These are phyloP conservation scores for Drosophila tani DNA, from an alignment of 1,140 invertebrate species.

Conservation along the genomic window DNA sequence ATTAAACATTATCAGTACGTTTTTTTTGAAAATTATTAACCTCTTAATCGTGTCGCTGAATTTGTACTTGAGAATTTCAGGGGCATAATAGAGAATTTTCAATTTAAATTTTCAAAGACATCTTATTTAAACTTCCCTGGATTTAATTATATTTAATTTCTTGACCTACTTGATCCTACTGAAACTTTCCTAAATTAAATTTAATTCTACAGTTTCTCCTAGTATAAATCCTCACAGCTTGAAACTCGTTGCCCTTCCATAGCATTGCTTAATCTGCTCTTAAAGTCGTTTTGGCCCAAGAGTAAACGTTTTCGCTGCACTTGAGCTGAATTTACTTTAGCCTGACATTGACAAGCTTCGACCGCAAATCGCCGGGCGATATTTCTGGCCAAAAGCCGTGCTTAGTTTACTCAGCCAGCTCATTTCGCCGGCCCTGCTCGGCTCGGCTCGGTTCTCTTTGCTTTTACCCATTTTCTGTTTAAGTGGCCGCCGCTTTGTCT, in stretches of 20 bases:
- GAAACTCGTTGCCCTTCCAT: constrained; percentile 3
- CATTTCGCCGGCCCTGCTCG: constrained; percentile 19
- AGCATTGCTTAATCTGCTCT: constrained; percentile 26
- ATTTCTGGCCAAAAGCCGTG: constrained; percentile 24
- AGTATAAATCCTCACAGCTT: background rate
- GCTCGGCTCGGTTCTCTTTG: constrained; percentile 33
- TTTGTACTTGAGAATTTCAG: too few species aligned
- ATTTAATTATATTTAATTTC: too few species aligned
- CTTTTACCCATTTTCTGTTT: constrained; percentile 64
- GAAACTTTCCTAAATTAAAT: too few species aligned
- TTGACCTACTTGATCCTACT: background rate
- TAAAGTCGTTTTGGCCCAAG: constrained; percentile 17
- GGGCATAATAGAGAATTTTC: too few species aligned
- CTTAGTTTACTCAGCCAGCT: constrained; percentile 36
- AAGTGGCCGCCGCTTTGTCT: constrained; percentile 65
- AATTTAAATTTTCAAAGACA: too few species aligned
- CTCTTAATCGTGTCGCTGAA: too few species aligned
- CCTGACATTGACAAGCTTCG: constrained; percentile 53
- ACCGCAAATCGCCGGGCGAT: constrained; percentile 46
- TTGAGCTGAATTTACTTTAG: constrained; percentile 37
- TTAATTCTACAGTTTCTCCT: background rate
- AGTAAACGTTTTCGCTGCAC: constrained; percentile 33
- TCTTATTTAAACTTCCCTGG: too few species aligned
- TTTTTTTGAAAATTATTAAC: too few species aligned
- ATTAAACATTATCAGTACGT: too few species aligned